phyloP scores from a whole-genome alignment of 2,888 invertebrate species.

The Unio pictorum region DNA sequence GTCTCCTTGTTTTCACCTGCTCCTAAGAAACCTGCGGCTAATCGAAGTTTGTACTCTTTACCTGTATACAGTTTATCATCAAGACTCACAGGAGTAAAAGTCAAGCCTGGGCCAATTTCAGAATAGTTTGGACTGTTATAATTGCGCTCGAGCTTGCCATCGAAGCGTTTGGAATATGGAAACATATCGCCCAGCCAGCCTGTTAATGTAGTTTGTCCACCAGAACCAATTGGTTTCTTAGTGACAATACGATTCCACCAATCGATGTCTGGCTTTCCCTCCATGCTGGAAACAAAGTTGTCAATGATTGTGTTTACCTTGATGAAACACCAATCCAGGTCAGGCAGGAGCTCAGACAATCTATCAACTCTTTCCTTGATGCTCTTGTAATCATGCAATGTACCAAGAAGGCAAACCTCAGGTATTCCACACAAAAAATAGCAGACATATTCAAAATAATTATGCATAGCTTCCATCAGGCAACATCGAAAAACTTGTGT shows the following conservation, averaged over 20 bases:
- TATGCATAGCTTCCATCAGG: not conserved
- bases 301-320: not conserved
- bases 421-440: not conserved
- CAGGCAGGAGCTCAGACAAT: no score
- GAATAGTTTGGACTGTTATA: not conserved
- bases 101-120: not conserved
- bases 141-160: not conserved
- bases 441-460: not conserved
- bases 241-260: conserved; percentile 1
- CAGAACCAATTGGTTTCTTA: not conserved
- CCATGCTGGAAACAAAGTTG: not conserved
- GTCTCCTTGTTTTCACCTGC: not conserved
- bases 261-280: not conserved
- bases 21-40: not conserved
- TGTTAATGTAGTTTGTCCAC: not conserved
- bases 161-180: not conserved
- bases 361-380: no score
- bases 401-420: not conserved
- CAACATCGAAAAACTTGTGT: not conserved
- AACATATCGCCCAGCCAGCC: not conserved
- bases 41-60: not conserved
- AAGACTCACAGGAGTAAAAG: not conserved
- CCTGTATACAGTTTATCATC: not conserved
- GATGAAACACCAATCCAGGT: not conserved
- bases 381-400: no score